Percentiles rank a stretch among this genome's conserved stretches.
Conservation (phyloP, 2,797 vertebrate genomes). For the Malurus splendens region DNA sequence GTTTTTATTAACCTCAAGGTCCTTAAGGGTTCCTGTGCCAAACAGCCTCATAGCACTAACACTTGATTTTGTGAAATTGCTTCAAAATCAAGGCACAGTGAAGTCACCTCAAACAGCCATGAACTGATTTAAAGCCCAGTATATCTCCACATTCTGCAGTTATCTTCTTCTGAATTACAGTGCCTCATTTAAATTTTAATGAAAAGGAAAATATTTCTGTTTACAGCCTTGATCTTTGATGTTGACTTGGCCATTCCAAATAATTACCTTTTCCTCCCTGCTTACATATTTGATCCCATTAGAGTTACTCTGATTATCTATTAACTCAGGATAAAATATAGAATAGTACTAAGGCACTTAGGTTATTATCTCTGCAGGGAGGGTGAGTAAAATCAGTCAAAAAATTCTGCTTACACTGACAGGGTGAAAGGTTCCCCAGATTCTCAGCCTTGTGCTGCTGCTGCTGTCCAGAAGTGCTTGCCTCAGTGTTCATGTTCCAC, state of each 20-base stretch:
- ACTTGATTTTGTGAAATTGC: not conserved
- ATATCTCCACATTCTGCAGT: not conserved
- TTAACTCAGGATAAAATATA: not conserved
- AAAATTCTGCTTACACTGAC: not conserved
- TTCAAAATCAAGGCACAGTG: not conserved
- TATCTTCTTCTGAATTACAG: not conserved
- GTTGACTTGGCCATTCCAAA: not conserved
- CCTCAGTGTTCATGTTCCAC: not conserved
- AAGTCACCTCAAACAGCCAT: not conserved
- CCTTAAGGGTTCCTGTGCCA: not conserved
- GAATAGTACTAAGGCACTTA: not conserved
- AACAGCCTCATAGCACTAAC: not conserved
- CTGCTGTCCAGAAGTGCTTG: not conserved
- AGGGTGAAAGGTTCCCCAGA: not conserved
- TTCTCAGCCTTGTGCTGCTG: not conserved
- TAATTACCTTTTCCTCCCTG: not conserved
- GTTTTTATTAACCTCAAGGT: conserved; percentile 21
- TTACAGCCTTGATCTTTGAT: not conserved
- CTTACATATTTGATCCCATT: not conserved
- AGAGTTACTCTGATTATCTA: not conserved
- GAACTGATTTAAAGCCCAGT: not conserved
- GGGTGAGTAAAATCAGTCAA: not conserved
- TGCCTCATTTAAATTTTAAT: not conserved
- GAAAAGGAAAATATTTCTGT: not conserved
- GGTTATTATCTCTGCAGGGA: not conserved